Conservation (phyloP, 2,797 vertebrate species). For the Selene dorsalis region DNA sequence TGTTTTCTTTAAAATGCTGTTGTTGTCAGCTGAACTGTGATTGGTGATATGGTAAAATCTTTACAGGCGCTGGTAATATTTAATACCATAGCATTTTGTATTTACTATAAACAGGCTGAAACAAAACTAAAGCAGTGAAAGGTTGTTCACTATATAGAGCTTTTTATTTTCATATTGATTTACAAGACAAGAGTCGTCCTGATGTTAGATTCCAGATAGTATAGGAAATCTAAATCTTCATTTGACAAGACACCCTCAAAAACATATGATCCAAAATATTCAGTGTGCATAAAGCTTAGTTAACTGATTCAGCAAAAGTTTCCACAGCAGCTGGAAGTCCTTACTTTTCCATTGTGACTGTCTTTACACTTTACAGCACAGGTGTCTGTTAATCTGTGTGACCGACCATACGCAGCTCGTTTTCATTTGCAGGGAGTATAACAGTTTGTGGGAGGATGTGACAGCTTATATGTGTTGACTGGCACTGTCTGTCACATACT, state of each 20-base stretch:
- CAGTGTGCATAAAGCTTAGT: not conserved
- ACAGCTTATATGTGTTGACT: slow-evolving; percentile 8
- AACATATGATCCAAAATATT: not conserved
- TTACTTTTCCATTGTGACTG: not conserved
- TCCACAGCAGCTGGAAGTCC: not conserved
- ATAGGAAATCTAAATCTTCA: not conserved
- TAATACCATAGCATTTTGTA: too few relatives aligned
- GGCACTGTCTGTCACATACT: not conserved
- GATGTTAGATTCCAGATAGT: not conserved
- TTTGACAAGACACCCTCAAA: not conserved
- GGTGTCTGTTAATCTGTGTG: not conserved
- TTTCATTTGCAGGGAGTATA: slow-evolving; percentile 15
- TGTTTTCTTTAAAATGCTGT: not conserved
- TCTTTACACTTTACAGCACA: slow-evolving; percentile 1
- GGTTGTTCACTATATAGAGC: not conserved
- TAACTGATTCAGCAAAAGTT: not conserved
- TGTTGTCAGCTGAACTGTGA: not conserved
- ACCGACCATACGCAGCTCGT: not conserved
- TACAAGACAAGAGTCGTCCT: not conserved
- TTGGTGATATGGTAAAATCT: not conserved
- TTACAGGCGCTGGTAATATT: not conserved
- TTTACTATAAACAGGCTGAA: not conserved
- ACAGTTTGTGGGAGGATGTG: slow-evolving; percentile 14
- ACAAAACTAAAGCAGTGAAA: not conserved
- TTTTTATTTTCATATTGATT: not conserved